Conservation (phyloP, 2,888 invertebrate species). For the Polymixis lichenea region DNA sequence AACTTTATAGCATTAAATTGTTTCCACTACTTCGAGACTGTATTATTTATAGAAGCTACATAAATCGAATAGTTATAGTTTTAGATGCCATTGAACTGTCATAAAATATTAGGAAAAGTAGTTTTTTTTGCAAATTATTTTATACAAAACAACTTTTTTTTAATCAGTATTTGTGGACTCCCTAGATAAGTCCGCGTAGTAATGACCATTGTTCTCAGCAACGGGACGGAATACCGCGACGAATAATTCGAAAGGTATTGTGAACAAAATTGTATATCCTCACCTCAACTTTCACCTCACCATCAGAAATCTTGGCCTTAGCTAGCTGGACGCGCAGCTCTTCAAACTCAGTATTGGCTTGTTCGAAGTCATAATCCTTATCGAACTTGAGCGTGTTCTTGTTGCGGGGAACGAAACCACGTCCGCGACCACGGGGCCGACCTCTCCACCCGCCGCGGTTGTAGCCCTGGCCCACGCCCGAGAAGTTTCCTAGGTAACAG, state of each 20-base stretch:
- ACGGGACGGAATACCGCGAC: background rate
- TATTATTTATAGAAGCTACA: background rate
- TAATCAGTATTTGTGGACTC: background rate
- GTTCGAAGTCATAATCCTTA: constrained; percentile 99
- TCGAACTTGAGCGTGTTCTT: constrained; percentile 97
- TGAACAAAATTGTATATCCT: constrained; percentile 34
- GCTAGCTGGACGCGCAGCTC: constrained; percentile 96
- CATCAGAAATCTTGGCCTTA: constrained; percentile 94
- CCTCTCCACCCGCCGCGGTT: constrained; percentile 89
- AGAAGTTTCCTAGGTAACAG: constrained; percentile 45
- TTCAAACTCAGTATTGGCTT: constrained; percentile 99
- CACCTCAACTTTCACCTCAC: constrained; percentile 89
- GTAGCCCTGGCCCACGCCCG: constrained; percentile 80
- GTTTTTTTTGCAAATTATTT: too few species aligned
- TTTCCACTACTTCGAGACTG: background rate
- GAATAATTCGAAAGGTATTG: background rate
- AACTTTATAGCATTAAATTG: background rate
- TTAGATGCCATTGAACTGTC: background rate
- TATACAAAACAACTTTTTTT: background rate
- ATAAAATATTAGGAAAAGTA: background rate
- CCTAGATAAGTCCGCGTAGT: background rate
- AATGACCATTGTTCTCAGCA: constrained; percentile 5
- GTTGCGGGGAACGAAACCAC: constrained; percentile 86
- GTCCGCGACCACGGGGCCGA: constrained; percentile 85
- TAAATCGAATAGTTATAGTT: background rate